These are phyloP conservation scores for Austrolebias charrua DNA, from an alignment of 2,797 vertebrate species.

Conservation along the genomic window DNA sequence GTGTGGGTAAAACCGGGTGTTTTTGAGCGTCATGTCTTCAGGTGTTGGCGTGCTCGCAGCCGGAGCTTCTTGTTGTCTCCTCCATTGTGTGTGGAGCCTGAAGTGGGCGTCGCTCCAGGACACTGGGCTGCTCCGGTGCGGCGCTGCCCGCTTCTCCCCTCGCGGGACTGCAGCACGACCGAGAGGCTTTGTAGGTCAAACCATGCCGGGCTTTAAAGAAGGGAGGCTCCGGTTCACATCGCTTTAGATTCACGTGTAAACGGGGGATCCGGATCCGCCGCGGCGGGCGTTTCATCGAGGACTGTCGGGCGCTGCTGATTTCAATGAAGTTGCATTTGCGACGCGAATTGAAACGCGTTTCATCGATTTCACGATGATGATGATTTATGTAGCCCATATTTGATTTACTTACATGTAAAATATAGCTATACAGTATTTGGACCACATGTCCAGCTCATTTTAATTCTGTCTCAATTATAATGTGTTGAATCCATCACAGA, in stretches of 20 bases:
- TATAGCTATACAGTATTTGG: background rate
- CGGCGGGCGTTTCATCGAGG: constrained; percentile 61
- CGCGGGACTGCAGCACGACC: constrained; percentile 64
- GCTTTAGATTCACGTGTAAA: constrained; percentile 3
- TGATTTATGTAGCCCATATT: constrained; percentile 7
- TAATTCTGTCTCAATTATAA: constrained; percentile 2
- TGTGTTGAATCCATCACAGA: constrained; percentile 5
- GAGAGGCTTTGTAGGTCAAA: constrained; percentile 48
- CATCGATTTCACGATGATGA: background rate
- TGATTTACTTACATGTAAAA: background rate
- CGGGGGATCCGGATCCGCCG: background rate
- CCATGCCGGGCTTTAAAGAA: constrained; percentile 13
- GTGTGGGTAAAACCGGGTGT: constrained; percentile 64
- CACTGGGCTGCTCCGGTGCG: constrained; percentile 69
- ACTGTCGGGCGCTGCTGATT: constrained; percentile 59
- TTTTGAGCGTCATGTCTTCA: constrained; percentile 22
- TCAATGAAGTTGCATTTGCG: constrained; percentile 8
- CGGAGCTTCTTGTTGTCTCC: constrained; percentile 45
- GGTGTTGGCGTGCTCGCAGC: constrained; percentile 18
- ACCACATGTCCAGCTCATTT: constrained; percentile 1
- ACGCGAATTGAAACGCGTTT: constrained; percentile 36
- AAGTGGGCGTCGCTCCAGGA: constrained; percentile 83
- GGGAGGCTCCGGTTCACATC: background rate
- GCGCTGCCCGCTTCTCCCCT: constrained; percentile 71
- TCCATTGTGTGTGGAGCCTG: constrained; percentile 76